Percentiles rank a stretch among this genome's conserved stretches.
Evolutionary conservation across 2,888 invertebrate species (phyloP).

Genomic region (Eristalinus aeneus): DNA sequence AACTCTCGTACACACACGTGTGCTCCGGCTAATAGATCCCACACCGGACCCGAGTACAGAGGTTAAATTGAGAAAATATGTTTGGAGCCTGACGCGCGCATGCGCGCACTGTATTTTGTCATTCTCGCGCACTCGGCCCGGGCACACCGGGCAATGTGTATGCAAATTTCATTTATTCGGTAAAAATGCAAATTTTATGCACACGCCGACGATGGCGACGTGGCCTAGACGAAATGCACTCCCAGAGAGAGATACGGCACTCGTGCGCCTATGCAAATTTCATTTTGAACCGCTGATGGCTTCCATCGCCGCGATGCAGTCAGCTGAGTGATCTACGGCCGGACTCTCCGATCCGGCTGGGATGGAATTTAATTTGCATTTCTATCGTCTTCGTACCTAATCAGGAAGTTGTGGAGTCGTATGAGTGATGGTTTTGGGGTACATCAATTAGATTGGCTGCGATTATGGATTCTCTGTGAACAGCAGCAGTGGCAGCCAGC

Average conservation of each 20-base stretch:
- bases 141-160: slow-evolving; percentile 35
- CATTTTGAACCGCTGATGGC: slow-evolving; percentile 45
- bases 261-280: slow-evolving; percentile 59
- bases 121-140: slow-evolving; percentile 21
- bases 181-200: slow-evolving; percentile 69
- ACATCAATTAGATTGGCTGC: slow-evolving; percentile 49
- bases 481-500: background rate
- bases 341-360: slow-evolving; percentile 48
- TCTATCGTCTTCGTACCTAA: slow-evolving; percentile 64
- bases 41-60: slow-evolving; percentile 26
- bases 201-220: slow-evolving; percentile 38
- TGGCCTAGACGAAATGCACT: slow-evolving; percentile 19
- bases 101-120: slow-evolving; percentile 54
- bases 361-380: slow-evolving; percentile 63
- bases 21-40: background rate
- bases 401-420: slow-evolving; percentile 67
- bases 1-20: slow-evolving; percentile 1
- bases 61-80: slow-evolving; percentile 69
- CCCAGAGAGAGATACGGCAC: slow-evolving; percentile 2
- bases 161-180: slow-evolving; percentile 69
- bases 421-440: slow-evolving; percentile 62
- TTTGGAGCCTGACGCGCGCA: slow-evolving; percentile 15
- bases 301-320: slow-evolving; percentile 48
- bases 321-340: slow-evolving; percentile 58
- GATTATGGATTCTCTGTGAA: background rate